phyloP scores from a whole-genome alignment of 2,888 invertebrate genomes.

The Pemphredon lugubris region DNA sequence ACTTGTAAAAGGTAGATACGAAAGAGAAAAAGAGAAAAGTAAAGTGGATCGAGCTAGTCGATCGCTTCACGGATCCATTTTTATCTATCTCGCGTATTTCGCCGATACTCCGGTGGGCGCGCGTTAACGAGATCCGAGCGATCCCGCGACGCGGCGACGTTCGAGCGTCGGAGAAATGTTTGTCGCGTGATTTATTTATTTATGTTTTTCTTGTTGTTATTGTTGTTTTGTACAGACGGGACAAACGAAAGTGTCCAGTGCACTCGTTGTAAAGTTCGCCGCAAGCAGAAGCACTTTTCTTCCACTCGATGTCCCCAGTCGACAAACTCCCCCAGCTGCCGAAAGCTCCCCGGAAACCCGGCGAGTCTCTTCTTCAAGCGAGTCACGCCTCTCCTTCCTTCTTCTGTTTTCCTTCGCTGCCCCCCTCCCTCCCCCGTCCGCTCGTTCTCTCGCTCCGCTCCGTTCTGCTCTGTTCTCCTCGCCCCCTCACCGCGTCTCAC shows the following conservation, averaged over 20 bases:
- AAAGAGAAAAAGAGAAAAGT: constrained; percentile 23
- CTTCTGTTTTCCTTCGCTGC: not conserved
- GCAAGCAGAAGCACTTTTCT: constrained; percentile 51
- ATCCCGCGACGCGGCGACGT: constrained; percentile 1
- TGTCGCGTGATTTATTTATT: constrained; percentile 3
- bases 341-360: constrained; percentile 25
- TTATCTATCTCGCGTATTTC: constrained; percentile 5
- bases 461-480: constrained; percentile 10
- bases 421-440: not conserved
- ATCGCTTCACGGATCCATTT: not conserved
- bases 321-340: constrained; percentile 32
- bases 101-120: not conserved
- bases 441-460: not conserved
- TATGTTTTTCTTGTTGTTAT: constrained; percentile 4
- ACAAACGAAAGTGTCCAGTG: constrained; percentile 43
- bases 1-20: constrained; percentile 19
- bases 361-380: constrained; percentile 31
- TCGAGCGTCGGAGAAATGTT: constrained; percentile 12
- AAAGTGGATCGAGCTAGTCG: constrained; percentile 13
- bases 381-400: constrained; percentile 26
- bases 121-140: constrained; percentile 2
- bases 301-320: constrained; percentile 32
- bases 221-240: constrained; percentile 20
- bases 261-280: constrained; percentile 49
- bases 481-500: constrained; percentile 23